Conservation (phyloP, 2,113 vertebrate genomes). For the Microtus oregoni region DNA sequence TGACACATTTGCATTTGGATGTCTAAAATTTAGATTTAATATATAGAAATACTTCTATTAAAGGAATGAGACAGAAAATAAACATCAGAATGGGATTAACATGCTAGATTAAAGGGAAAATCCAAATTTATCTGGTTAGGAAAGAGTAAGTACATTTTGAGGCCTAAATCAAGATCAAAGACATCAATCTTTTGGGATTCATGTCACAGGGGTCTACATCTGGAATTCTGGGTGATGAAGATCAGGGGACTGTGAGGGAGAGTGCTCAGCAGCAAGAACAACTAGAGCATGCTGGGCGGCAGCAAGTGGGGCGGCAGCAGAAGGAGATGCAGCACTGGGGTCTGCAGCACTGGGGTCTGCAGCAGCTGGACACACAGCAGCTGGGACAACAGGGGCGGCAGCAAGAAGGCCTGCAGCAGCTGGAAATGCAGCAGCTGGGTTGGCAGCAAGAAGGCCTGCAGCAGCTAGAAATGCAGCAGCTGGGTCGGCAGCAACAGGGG, state of each 20-base stretch:
- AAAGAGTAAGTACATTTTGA: background rate
- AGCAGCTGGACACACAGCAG: background rate
- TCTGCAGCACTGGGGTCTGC: background rate
- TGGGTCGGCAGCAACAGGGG: background rate
- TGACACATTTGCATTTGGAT: background rate
- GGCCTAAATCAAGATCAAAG: background rate
- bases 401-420: background rate
- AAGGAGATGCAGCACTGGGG: background rate
- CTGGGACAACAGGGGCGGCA: background rate
- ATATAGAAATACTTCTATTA: background rate
- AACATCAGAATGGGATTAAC: background rate
- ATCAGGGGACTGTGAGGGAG: background rate
- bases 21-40: conserved; percentile 34
- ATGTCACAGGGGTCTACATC: background rate
- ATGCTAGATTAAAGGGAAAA: background rate
- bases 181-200: background rate
- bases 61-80: background rate
- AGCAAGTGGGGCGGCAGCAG: background rate
- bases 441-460: background rate
- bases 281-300: background rate
- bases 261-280: background rate
- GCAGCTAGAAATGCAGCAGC: too few relatives aligned
- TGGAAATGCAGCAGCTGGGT: too few relatives aligned
- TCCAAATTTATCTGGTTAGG: background rate
- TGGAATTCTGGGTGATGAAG: background rate